Conservation (phyloP, 1,140 invertebrate genomes). For the Lepidurus packardi region DNA sequence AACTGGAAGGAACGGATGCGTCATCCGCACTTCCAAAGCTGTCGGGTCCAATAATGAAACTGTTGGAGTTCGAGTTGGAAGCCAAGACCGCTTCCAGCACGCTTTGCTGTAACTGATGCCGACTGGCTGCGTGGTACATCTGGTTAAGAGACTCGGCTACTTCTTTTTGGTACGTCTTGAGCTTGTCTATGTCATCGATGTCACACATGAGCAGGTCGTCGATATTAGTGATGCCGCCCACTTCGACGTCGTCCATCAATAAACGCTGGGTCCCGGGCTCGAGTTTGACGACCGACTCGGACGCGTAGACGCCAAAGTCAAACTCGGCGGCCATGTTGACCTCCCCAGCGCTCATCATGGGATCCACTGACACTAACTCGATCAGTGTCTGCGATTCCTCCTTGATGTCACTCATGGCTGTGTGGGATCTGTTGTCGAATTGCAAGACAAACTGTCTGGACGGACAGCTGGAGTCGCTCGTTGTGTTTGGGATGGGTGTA, state of each 20-base stretch:
- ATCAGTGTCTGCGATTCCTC: not conserved
- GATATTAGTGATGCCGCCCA: slow-evolving; percentile 20
- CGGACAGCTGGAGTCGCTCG: not conserved
- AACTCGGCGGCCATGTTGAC: slow-evolving; percentile 2
- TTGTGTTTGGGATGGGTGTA: not conserved
- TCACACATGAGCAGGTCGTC: slow-evolving; percentile 32
- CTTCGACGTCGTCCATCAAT: not conserved
- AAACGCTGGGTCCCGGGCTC: not conserved
- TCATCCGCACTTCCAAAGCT: not conserved
- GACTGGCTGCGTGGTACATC: not conserved
- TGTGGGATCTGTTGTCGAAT: not conserved
- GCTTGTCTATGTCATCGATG: slow-evolving; percentile 62
- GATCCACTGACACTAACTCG: not conserved
- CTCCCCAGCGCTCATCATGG: not conserved
- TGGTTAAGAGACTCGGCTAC: slow-evolving; percentile 42
- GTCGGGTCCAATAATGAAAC: not conserved
- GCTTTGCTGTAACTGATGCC: not conserved
- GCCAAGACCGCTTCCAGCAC: slow-evolving; percentile 15
- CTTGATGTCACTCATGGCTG: not conserved
- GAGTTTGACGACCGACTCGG: not conserved
- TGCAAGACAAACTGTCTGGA: not conserved
- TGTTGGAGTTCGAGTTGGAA: slow-evolving; percentile 10
- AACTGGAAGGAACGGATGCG: not conserved
- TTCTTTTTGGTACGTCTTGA: slow-evolving; percentile 49
- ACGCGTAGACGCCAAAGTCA: not conserved